Evolutionary conservation across 2,113 vertebrate species (phyloP).

Genomic region (Paramormyrops kingsleyae): DNA sequence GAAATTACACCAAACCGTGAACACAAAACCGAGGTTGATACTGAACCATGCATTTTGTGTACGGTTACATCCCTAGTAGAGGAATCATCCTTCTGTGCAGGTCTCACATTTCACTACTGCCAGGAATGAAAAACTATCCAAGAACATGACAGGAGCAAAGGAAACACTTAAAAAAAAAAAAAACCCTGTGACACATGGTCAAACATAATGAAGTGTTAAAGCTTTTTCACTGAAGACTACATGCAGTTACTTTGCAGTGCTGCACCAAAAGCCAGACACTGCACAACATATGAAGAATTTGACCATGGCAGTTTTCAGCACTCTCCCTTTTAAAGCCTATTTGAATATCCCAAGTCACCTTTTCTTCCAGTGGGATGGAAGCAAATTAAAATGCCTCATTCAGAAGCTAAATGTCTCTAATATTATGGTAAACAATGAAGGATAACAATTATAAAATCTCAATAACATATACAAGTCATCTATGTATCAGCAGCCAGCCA

Average conservation of each 20-base stretch:
- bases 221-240: neutral
- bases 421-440: neutral
- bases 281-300: neutral
- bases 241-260: neutral
- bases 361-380: neutral
- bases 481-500: neutral
- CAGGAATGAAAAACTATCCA: constrained; percentile 5
- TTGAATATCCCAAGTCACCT: neutral
- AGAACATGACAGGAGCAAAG: neutral
- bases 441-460: neutral
- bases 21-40: neutral
- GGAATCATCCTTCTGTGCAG: neutral
- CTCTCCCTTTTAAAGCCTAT: neutral
- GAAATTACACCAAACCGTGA: neutral
- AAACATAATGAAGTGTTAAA: neutral
- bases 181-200: neutral
- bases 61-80: neutral
- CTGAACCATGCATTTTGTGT: neutral
- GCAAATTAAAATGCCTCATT: neutral
- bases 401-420: neutral
- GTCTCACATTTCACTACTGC: neutral
- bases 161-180: neutral
- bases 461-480: neutral
- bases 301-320: neutral
- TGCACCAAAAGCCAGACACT: neutral